These are phyloP conservation scores for Teleogryllus occipitalis DNA, from an alignment of 1,140 invertebrate species.

Conservation along the genomic window DNA sequence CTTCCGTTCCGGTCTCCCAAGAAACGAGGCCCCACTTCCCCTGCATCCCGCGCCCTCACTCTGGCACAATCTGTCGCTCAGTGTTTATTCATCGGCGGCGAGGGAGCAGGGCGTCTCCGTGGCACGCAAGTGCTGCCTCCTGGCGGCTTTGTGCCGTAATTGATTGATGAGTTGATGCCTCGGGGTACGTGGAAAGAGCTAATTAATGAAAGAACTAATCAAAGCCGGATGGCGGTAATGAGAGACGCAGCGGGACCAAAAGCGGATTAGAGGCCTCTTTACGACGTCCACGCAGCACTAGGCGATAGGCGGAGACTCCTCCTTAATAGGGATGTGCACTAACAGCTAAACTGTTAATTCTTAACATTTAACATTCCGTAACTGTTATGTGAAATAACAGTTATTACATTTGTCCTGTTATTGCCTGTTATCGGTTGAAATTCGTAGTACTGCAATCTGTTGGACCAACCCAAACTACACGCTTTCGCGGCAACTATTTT, in stretches of 20 bases:
- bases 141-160: neutral
- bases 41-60: neutral
- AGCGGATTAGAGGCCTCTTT: neutral
- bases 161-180: neutral
- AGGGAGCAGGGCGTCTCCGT: neutral
- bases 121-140: neutral
- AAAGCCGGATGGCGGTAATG: neutral
- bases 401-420: too few species aligned
- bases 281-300: too few species aligned
- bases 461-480: too few species aligned
- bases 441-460: too few species aligned
- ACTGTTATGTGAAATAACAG: too few species aligned
- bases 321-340: too few species aligned
- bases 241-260: neutral
- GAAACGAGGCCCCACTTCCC: neutral
- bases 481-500: too few species aligned
- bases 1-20: neutral
- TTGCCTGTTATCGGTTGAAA: too few species aligned
- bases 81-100: too few species aligned
- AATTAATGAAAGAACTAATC: neutral
- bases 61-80: neutral
- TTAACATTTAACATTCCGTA: too few species aligned
- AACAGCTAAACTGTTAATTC: too few species aligned
- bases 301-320: too few species aligned
- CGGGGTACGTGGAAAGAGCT: neutral